A percentile compares a stretch with the other conserved stretches of the same genome.
phyloP scores from a whole-genome alignment of 2,797 vertebrate genomes.

The Sebastes wilsoni region DNA sequence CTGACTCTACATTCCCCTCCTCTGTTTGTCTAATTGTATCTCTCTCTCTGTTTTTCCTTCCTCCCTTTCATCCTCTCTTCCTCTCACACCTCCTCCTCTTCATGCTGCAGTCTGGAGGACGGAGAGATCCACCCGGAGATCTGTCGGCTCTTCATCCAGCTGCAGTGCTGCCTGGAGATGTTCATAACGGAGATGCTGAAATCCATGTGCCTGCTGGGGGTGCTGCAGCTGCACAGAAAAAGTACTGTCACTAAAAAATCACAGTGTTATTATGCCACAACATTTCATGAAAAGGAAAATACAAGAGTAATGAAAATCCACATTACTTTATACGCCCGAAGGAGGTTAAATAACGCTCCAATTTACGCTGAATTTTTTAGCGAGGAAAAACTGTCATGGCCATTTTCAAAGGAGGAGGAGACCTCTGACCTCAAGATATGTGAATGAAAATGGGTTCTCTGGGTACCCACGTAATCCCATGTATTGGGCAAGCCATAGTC shows the following conservation, averaged over 20 bases:
- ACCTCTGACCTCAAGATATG: too few species aligned
- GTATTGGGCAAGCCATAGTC: too few species aligned
- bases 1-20: too few species aligned
- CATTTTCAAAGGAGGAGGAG: too few species aligned
- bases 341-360: too few species aligned
- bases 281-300: background rate
- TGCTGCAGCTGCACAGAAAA: slow-evolving; percentile 96
- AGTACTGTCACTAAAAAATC: slow-evolving; percentile 75
- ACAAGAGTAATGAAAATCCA: background rate
- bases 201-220: slow-evolving; percentile 95
- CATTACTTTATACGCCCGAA: background rate
- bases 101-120: slow-evolving; percentile 88
- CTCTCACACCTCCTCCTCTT: background rate
- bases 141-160: slow-evolving; percentile 96
- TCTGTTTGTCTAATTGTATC: background rate
- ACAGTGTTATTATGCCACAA: too few species aligned
- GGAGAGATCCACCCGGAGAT: slow-evolving; percentile 98
- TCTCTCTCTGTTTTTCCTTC: background rate
- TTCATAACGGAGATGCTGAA: slow-evolving; percentile 99
- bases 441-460: too few species aligned
- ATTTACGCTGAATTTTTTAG: accelerated
- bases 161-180: slow-evolving; percentile 99
- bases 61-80: background rate
- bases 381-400: accelerated
- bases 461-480: too few species aligned